Evolutionary conservation across 2,888 invertebrate species (phyloP), one percentile per base, ranked within the genome.

Genomic region (Gastrophysa polygoni): DNA sequence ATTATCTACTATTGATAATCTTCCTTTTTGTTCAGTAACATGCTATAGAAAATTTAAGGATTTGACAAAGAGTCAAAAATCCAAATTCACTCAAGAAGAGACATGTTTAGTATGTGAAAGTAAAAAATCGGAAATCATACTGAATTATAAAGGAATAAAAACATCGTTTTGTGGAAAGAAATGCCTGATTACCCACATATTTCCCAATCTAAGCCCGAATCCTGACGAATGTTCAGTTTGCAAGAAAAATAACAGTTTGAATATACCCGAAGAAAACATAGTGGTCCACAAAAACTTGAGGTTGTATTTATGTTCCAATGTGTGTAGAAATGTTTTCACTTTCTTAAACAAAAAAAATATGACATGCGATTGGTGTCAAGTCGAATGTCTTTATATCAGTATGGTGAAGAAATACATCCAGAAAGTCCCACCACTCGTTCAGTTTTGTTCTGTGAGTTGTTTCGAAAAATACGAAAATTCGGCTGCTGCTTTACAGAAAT

Each of bases 371-470:
- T 59, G 55, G 59, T 63, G 63, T 46, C 49, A 51, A 28, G 38
- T 32, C 3, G 14, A 55, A n/a, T 51, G 46, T 14, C n/a, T 46
- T 44, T 46, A 52, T 17, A 60, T 54, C 10, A 55, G 54, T 16
- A 64, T 64, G 64, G 57, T 64, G 10, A 56, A 28, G 1, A 60
- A 49, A 16, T 52, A 48, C n/a, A 28, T 50, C 17, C 14, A 10
- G 14, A 8, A 20, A 11, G 34, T 34, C 16, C 14, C 14, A 14
- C 10, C 29, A 0, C 11, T 20, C 7, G 24, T 38, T n/a, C 21
- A 38, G 2, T 55, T 63, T n/a, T 63, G 63, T 32, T 59, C 50
- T 14, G 10, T 55, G 6, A 63, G 51, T 17, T 63, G 63, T 28
- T 24, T 56, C 2, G 46, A 51, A 18, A 46, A 58, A 24, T 56